phyloP scores from a whole-genome alignment of 2,888 invertebrate species.

The Ceramica pisi region DNA sequence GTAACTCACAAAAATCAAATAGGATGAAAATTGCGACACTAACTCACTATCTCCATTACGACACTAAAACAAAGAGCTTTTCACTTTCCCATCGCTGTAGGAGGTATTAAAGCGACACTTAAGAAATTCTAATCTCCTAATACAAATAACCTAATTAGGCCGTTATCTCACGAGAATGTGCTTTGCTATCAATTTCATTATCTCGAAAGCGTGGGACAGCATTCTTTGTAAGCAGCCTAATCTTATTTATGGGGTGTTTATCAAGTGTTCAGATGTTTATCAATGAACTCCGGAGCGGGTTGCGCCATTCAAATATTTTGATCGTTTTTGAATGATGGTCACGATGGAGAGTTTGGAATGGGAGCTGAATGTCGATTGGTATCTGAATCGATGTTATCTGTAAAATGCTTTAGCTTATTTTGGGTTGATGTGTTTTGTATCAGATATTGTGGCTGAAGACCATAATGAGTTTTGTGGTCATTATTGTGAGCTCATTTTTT shows the following conservation, averaged over 20 bases:
- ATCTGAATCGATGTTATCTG: constrained; percentile 50
- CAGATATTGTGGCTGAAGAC: not conserved
- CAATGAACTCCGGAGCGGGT: constrained; percentile 40
- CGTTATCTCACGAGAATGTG: constrained; percentile 61
- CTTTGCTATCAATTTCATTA: constrained; percentile 65
- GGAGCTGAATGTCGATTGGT: constrained; percentile 31
- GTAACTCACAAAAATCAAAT: no score
- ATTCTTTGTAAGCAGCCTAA: constrained; percentile 62
- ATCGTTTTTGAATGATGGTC: constrained; percentile 60
- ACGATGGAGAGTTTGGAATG: constrained; percentile 52
- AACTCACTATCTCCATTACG: constrained; percentile 10
- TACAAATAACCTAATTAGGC: constrained; percentile 71
- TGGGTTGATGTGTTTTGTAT: constrained; percentile 15
- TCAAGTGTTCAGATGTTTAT: constrained; percentile 64
- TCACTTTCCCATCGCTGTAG: constrained; percentile 43
- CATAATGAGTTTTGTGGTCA: no score
- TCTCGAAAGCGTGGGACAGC: constrained; percentile 67
- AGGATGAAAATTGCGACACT: not conserved
- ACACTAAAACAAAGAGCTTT: constrained; percentile 46
- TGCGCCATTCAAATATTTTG: constrained; percentile 63
- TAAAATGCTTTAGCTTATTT: constrained; percentile 38
- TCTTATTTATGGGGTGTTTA: constrained; percentile 68
- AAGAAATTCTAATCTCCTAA: constrained; percentile 62
- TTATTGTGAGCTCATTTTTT: no score
- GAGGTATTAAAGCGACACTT: constrained; percentile 51